Conservation (phyloP, 2,797 vertebrate species). For the Scleropages formosus region DNA sequence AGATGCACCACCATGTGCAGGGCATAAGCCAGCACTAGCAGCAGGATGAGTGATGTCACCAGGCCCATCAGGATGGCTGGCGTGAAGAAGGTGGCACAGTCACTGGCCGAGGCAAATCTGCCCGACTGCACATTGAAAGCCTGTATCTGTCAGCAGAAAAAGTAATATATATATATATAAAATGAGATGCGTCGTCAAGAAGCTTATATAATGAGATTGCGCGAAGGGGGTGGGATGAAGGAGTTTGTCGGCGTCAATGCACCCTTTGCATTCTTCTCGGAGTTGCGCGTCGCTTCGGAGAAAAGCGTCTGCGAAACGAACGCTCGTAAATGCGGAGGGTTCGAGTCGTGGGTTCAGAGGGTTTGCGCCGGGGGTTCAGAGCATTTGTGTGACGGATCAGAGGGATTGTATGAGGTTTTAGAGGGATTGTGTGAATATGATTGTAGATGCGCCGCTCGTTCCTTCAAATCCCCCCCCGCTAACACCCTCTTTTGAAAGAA, state of each 20-base stretch:
- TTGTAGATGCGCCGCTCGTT: not conserved
- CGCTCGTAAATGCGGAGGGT: not conserved
- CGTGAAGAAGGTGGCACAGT: slow-evolving; percentile 83
- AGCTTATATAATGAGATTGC: not conserved
- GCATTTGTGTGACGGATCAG: too few species aligned
- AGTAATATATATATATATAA: slow-evolving; percentile 29
- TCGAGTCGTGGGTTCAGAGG: not conserved
- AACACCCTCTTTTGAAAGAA: too few species aligned
- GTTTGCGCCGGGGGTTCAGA: too few species aligned
- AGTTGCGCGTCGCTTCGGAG: too few species aligned
- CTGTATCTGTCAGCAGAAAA: slow-evolving; percentile 78
- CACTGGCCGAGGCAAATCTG: slow-evolving; percentile 82
- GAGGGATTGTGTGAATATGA: not conserved
- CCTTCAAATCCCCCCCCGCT: not conserved
- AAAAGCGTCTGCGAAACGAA: slow-evolving; percentile 2
- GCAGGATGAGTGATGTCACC: slow-evolving; percentile 82
- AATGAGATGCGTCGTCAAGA: too few species aligned
- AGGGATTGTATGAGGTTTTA: too few species aligned
- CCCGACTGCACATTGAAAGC: slow-evolving; percentile 81
- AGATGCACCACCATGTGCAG: slow-evolving; percentile 91
- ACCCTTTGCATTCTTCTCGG: not conserved
- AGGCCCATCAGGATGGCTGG: slow-evolving; percentile 88
- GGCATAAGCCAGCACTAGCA: slow-evolving; percentile 85
- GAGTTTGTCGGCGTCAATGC: not conserved
- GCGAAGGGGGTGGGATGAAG: not conserved